Evolutionary conservation across 2,888 invertebrate species (phyloP), one percentile per base, ranked within the genome.

Genomic region (Sisyra terminalis): DNA sequence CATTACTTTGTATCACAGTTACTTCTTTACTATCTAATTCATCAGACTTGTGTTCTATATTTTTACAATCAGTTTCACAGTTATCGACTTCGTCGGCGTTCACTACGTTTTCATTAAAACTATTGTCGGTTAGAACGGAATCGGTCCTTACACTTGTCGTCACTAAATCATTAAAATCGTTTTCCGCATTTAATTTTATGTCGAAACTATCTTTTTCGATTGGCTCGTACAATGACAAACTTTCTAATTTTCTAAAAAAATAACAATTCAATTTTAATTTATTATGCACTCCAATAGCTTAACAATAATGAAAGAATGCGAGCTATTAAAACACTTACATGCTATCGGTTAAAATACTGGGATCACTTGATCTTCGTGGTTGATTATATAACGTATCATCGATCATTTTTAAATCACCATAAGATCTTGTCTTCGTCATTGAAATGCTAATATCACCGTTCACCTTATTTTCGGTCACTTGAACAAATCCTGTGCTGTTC

Each of bases 361-460:
- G 88, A 64, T 90, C 89, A 60, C 89, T 89, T 50, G 79, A 79
- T 48, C 89, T 70, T 45, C 90, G 67, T 49, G 78, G 78, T 6
- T 52, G 50, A 52, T 55, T 67, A 43, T 65, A 59, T 39, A 63
- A 63, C 56, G 75, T 75, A 17, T 73, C 73, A 44, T 76, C 78
- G 49, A 80, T 67, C 15, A 40, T 29, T 16, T 29, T 15, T 44
- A 90, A 65, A 61, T 90, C 85, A 48, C 87, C 88, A 59, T 84
- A 88, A 1, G 89, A 89, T 52, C 87, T 70, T 15, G 88, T 87
- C 58, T 88, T 88, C 1, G 76, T 78, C 77, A 84, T 77, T 46
- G 74, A 58, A 45, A 18, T 18, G 13, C 14, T 24, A 16, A 38
- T 17, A 13, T 15, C 16, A 11, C 38, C 29, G 17, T 18, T 37